A percentile compares a stretch with the other conserved stretches of the same genome.
phyloP scores from a whole-genome alignment of 2,113 vertebrate genomes.

The Alaudala cheleensis region DNA sequence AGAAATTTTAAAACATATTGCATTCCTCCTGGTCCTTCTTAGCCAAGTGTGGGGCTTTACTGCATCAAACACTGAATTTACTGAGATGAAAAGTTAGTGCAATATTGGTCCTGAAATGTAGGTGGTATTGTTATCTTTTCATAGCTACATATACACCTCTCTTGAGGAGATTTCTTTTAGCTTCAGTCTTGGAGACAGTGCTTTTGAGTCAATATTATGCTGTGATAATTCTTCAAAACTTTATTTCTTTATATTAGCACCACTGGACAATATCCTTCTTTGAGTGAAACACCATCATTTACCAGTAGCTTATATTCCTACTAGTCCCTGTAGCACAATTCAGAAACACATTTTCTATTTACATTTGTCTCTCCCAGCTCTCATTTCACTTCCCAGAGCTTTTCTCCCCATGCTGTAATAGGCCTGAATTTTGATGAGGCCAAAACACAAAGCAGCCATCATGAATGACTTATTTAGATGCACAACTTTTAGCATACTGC shows the following conservation, averaged over 20 bases:
- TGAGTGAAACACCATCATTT: conserved; percentile 43
- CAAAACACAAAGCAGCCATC: conserved; percentile 48
- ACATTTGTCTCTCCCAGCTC: conserved; percentile 32
- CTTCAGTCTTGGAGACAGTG: background rate
- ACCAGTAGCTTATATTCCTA: conserved; percentile 42
- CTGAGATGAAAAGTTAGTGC: conserved; percentile 7
- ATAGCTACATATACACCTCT: conserved; percentile 9
- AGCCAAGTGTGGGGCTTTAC: background rate
- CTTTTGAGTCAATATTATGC: conserved; percentile 31
- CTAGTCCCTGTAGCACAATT: conserved; percentile 35
- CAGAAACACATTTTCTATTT: conserved; percentile 48
- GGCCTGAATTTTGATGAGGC: conserved; percentile 55
- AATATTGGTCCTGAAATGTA: conserved; percentile 8
- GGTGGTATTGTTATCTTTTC: conserved; percentile 23
- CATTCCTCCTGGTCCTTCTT: background rate
- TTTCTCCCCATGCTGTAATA: conserved; percentile 36
- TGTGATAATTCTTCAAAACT: conserved; percentile 38
- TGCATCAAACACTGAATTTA: conserved; percentile 2
- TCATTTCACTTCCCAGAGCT: conserved; percentile 25
- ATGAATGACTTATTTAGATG: conserved; percentile 50
- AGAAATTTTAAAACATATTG: background rate
- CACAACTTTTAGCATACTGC: conserved; percentile 42
- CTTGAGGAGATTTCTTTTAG: conserved; percentile 46
- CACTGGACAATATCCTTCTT: conserved; percentile 43
- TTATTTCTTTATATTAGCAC: conserved; percentile 35